Conservation (phyloP, 2,113 vertebrate genomes). For the Pholis gunnellus region DNA sequence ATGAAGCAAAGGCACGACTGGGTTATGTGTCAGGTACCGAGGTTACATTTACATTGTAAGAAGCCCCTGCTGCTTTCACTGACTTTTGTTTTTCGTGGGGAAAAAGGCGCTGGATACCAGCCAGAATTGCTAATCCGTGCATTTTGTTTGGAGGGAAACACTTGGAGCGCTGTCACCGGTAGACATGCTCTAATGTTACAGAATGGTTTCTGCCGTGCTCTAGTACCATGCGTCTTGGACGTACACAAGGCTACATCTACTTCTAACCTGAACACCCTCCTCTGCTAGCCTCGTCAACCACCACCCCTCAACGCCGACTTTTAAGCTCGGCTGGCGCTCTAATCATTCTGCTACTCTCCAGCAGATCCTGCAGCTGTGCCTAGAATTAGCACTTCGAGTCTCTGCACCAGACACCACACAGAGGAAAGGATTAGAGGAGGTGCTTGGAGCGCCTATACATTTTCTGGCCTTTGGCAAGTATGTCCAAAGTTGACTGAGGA, state of each 20-base stretch:
- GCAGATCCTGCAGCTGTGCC: slow-evolving; percentile 86
- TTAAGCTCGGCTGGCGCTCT: slow-evolving; percentile 27
- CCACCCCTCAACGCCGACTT: neutral
- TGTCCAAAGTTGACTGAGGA: slow-evolving; percentile 27
- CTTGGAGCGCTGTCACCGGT: slow-evolving; percentile 5
- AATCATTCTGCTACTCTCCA: slow-evolving; percentile 81
- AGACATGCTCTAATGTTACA: slow-evolving; percentile 1
- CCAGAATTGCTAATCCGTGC: slow-evolving; percentile 39
- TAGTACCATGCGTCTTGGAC: neutral
- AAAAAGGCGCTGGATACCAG: slow-evolving; percentile 25
- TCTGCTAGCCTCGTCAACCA: neutral
- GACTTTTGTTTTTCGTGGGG: slow-evolving; percentile 48
- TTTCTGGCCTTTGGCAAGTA: slow-evolving; percentile 2
- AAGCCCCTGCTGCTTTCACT: slow-evolving; percentile 31
- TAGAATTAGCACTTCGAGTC: slow-evolving; percentile 71
- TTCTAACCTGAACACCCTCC: neutral
- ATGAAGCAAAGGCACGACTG: slow-evolving; percentile 23
- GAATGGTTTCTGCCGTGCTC: slow-evolving; percentile 2
- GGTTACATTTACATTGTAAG: slow-evolving; percentile 53
- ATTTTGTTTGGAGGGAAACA: slow-evolving; percentile 38
- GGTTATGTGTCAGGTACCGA: slow-evolving; percentile 52
- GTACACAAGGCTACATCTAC: neutral
- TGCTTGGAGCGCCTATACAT: slow-evolving; percentile 12
- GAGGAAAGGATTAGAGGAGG: slow-evolving; percentile 68
- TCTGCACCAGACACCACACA: slow-evolving; percentile 81